Evolutionary conservation across 2,888 invertebrate genomes (phyloP), one percentile per base, ranked within the genome.

Genomic region (Lomographa bimaculata): DNA sequence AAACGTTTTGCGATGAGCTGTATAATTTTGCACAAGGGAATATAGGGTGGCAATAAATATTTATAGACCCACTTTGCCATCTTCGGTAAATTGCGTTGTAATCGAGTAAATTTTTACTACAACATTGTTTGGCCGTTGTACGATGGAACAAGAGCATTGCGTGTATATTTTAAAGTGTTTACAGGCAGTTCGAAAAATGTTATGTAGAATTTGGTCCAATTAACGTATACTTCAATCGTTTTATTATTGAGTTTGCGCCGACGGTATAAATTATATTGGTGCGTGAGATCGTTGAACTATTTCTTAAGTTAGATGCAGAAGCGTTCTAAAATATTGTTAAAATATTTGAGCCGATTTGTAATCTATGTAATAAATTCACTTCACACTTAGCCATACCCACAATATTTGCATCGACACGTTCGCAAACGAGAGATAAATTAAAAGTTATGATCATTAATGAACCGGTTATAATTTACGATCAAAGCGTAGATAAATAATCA

Each of bases 361-460:
- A 33, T 44, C 21, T 24, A 24, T 10, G 30, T 33, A 59, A 66
- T 62, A 70, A 65, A 65, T 65, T 56, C 53, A 57, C 60, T 70
- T 74, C 67, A 63, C 70, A 64, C 68, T 57, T 64, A 54, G 37
- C 49, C 52, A 40, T 48, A 33, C 25, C 55, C 54, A 59, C 54
- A 71, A 69, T 68, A 71, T 73, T 71, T 71, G 67, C 72, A 73
- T 70, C 59, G 62, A 70, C 69, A 66, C 60, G 64, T 69, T 57
- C 59, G 54, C 60, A 52, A 68, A 71, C 66, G 55, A 64, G 67
- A 63, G 58, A 79, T 79, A 77, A 76, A 79, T 79, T 79, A 68
- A 73, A 75, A 80, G 73, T 80, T 80, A 78, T 81, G 77, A 74
- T 72, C 79, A 77, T 79, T 81, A 81, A 79, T 78, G 79, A 77